These are phyloP conservation scores for Nomada ferruginata DNA, from an alignment of 2,888 invertebrate species.

Conservation along the genomic window DNA sequence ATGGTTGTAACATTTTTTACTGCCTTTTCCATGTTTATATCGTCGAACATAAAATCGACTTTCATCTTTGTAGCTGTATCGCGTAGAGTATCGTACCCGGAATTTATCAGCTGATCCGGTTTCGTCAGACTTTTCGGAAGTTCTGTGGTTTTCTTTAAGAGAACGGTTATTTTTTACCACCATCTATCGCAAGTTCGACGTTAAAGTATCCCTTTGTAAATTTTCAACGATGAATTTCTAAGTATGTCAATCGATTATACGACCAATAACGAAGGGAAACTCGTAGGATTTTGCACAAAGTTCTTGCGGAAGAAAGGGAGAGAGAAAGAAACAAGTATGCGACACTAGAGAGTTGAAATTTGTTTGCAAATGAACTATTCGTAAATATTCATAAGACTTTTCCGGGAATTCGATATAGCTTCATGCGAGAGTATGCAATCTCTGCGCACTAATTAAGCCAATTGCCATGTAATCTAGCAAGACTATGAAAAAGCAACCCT, in stretches of 20 bases:
- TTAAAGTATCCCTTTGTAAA: not conserved
- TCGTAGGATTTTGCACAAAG: not conserved
- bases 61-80: conserved; percentile 11
- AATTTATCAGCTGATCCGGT: conserved; percentile 39
- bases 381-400: conserved; percentile 76
- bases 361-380: conserved; percentile 70
- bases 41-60: conserved; percentile 19
- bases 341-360: conserved; percentile 66
- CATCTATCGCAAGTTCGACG: conserved; percentile 10
- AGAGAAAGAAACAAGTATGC: not conserved
- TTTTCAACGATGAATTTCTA: not conserved
- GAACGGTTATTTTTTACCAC: conserved; percentile 3
- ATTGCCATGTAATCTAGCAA: conserved; percentile 66
- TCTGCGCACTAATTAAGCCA: conserved; percentile 70
- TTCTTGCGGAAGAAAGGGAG: no score
- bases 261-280: conserved; percentile 6
- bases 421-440: conserved; percentile 40
- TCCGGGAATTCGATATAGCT: conserved; percentile 47
- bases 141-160: not conserved
- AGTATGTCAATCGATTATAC: conserved; percentile 9
- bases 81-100: not conserved
- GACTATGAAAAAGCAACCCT: conserved; percentile 29
- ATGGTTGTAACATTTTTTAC: conserved; percentile 12
- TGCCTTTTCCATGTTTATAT: not conserved
- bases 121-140: conserved; percentile 10